These are phyloP conservation scores for Drosophila incognita DNA, from an alignment of 2,888 invertebrate genomes.

Conservation along the genomic window DNA sequence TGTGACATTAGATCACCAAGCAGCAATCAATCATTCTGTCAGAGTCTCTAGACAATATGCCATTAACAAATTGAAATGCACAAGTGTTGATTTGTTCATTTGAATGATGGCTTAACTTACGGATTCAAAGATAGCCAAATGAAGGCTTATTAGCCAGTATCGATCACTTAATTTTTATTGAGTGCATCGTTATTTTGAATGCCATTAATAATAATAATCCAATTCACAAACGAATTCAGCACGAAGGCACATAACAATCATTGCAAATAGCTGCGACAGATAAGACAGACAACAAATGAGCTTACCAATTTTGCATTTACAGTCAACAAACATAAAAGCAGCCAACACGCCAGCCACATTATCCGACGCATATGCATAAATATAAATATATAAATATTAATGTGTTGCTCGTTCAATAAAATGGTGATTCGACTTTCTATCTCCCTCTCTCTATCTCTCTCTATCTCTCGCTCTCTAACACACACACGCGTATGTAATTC, in stretches of 20 bases:
- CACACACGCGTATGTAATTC: background rate
- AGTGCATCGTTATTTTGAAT: background rate
- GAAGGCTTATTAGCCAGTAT: background rate
- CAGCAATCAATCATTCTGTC: background rate
- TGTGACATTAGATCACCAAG: background rate
- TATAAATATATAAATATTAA: constrained; percentile 48
- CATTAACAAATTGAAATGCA: background rate
- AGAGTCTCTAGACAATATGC: background rate
- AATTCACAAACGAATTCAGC: background rate
- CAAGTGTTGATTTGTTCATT: background rate
- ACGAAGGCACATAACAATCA: constrained; percentile 2
- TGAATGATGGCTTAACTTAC: background rate
- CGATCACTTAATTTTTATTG: background rate
- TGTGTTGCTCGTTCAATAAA: constrained; percentile 44
- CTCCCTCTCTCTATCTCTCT: background rate
- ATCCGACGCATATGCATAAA: constrained; percentile 11
- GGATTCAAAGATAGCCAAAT: background rate
- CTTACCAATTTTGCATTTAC: constrained; percentile 8
- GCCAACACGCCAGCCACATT: constrained; percentile 2
- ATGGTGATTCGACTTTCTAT: constrained; percentile 10
- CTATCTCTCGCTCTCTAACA: background rate
- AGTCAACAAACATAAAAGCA: constrained; percentile 2
- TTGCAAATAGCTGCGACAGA: constrained; percentile 14
- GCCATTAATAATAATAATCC: background rate
- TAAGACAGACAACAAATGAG: constrained; percentile 22